Conservation (phyloP, 2,113 vertebrate genomes). For the Clarias gariepinus region DNA sequence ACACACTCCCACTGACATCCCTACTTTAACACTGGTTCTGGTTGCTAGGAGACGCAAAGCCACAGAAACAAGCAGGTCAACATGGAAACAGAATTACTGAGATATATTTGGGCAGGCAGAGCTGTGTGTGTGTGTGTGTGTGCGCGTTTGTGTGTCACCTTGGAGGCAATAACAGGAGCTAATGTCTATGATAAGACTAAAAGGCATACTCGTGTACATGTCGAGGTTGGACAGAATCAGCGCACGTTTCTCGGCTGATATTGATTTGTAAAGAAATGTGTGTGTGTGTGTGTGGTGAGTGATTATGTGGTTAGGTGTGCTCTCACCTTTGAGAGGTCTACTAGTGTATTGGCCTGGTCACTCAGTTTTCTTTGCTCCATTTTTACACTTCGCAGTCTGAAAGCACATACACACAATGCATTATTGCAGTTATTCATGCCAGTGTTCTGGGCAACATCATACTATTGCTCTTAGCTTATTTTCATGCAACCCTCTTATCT, state of each 20-base stretch:
- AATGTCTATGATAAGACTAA: neutral
- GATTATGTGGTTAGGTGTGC: conserved; percentile 6
- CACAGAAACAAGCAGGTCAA: conserved; percentile 70
- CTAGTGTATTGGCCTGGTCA: conserved; percentile 96
- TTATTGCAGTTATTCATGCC: conserved; percentile 12
- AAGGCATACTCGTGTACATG: conserved; percentile 7
- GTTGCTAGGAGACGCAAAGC: conserved; percentile 77
- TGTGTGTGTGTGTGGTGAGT: neutral
- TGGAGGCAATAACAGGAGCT: conserved; percentile 8
- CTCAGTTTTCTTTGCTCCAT: conserved; percentile 99
- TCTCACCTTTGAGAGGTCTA: conserved; percentile 95
- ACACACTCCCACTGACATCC: conserved; percentile 69
- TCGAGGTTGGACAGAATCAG: conserved; percentile 22
- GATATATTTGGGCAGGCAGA: conserved; percentile 52
- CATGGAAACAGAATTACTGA: conserved; percentile 64
- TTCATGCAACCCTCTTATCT: too few species aligned
- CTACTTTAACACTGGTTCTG: conserved; percentile 74
- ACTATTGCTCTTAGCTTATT: neutral
- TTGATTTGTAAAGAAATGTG: conserved; percentile 3
- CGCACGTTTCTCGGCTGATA: conserved; percentile 16
- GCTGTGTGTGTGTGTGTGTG: conserved; percentile 46
- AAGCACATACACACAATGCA: conserved; percentile 53
- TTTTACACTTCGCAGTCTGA: conserved; percentile 92
- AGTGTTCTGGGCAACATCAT: neutral
- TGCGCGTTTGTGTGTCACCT: conserved; percentile 12